Percentiles rank a stretch among this genome's conserved stretches.
Conservation (phyloP, 2,797 vertebrate species). For the Anguilla marmorata region DNA sequence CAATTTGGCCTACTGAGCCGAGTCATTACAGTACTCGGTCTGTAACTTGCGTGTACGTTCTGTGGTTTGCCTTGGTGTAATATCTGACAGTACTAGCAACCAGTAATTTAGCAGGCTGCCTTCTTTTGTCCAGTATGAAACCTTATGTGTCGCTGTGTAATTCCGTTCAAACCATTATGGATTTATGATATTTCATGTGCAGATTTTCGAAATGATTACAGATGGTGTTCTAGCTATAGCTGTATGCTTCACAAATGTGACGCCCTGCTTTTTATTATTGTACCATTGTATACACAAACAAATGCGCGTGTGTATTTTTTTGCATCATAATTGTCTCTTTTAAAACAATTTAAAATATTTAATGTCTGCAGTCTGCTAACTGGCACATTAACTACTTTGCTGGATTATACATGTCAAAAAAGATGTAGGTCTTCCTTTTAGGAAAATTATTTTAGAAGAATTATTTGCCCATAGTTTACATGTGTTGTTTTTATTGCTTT, state of each 20-base stretch:
- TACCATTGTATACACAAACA: no score
- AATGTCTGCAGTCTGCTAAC: slow-evolving; percentile 33
- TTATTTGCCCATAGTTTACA: neutral
- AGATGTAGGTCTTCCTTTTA: neutral
- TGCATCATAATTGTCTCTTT: neutral
- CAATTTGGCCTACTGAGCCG: neutral
- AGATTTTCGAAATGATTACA: neutral
- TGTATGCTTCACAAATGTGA: neutral
- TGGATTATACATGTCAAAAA: neutral
- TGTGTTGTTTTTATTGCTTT: neutral
- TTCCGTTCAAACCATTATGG: neutral
- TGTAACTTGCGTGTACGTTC: neutral
- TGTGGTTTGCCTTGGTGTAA: neutral
- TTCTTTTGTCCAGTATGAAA: neutral
- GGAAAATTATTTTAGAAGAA: neutral
- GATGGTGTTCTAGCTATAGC: neutral
- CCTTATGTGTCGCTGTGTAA: neutral
- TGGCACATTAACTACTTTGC: slow-evolving; percentile 21
- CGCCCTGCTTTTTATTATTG: neutral
- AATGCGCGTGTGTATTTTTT: neutral
- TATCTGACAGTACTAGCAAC: neutral
- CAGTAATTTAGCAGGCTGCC: neutral
- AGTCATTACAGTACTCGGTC: no score
- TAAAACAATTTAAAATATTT: neutral
- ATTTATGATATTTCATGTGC: neutral